Evolutionary conservation across 92 coral and sea anemone genomes (phyloP), one percentile per base, ranked within the genome.

Genomic region (Hydrozoanthus gracilis): DNA sequence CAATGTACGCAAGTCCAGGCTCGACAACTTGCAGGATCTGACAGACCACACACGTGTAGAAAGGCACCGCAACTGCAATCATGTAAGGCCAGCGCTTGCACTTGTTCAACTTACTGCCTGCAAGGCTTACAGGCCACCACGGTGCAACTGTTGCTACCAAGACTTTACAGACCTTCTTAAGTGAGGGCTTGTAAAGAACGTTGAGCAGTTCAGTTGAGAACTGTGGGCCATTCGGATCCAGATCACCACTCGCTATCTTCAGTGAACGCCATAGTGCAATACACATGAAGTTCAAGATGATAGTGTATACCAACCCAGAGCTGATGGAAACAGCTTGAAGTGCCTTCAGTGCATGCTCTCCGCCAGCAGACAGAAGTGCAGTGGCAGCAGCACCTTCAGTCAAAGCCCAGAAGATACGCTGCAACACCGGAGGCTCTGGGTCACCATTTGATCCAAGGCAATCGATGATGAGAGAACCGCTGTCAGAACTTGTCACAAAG

Each of bases 401-500:
- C 7, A 95, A 75, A 44, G 98, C 98, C 98, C 98, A 95, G 88
- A 95, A 95, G 85, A 95, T 78, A 16, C 98, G 94, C 82, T 95
- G 98, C 51, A 88, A 78, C 16, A 95, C 73, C 74, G 98, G 98
- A 16, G 98, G 98, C 58, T 94, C 94, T 58, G 95, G 95, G 76
- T 94, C 90, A 54, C 98, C 98, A 86, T 95, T 95, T 86, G 98
- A 93, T 16, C 96, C 86, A 15, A 95, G 92, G 70, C 96, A 91
- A 88, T 95, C 98, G 64, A 95, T 95, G 86, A 95, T 94, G 47
- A 95, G 89, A n/a, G 98, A 95, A 10, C 98, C 98, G 61, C 98
- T 95, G 90, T 95, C 98, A 50, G 98, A 93, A 68, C 98, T 95
- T 82, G 98, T 95, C 49, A 95, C 98, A 72, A 95, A 95, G 91